Percentiles rank a stretch among this genome's conserved stretches.
Evolutionary conservation across 2,797 vertebrate genomes (phyloP).

Genomic region (Sternotherus odoratus): DNA sequence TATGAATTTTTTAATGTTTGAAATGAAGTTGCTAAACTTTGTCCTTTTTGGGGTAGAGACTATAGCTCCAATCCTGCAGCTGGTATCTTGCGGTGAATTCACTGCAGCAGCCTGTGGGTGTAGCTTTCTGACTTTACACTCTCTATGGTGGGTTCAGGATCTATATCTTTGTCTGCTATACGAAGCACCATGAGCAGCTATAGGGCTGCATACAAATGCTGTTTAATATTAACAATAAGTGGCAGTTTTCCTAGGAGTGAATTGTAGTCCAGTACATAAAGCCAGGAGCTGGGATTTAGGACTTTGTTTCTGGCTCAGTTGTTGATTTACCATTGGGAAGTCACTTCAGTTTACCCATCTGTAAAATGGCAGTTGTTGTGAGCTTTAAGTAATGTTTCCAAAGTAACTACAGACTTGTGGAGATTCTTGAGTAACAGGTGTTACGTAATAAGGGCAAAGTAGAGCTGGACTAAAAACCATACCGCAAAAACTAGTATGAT

Average conservation of each 20-base stretch:
- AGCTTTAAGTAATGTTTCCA: neutral
- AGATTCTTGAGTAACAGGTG: neutral
- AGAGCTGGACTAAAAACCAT: neutral
- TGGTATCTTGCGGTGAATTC: conserved; percentile 52
- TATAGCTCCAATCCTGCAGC: conserved; percentile 43
- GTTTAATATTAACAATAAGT: conserved; percentile 5
- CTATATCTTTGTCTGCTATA: neutral
- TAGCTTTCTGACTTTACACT: conserved; percentile 17
- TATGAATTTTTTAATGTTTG: neutral
- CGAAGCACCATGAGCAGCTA: neutral
- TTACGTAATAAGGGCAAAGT: neutral
- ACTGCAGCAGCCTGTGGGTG: conserved; percentile 2
- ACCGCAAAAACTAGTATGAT: neutral
- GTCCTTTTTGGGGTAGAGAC: conserved; percentile 43
- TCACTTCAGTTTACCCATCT: neutral
- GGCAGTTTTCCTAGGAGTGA: neutral
- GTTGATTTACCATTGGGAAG: neutral
- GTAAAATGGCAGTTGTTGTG: neutral
- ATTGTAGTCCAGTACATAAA: neutral
- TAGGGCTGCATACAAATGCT: neutral
- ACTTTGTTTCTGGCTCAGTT: neutral
- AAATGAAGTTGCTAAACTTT: neutral
- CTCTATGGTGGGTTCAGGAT: neutral
- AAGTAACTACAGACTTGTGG: neutral
- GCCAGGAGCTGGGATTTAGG: neutral